Conservation (phyloP, 2,797 vertebrate species). For the Melanotaenia pygmaea region DNA sequence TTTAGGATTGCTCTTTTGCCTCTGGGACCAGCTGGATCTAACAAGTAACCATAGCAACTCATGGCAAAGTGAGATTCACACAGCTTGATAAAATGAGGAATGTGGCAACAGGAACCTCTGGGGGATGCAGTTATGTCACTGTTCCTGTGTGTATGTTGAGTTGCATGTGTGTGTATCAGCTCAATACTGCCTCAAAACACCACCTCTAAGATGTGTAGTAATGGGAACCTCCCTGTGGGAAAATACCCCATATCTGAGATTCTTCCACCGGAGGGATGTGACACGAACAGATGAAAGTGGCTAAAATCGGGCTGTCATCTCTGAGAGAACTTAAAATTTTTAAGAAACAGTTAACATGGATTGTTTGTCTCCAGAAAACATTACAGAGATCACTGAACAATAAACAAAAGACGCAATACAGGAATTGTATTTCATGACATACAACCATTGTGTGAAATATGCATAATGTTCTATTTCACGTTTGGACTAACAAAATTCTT, state of each 20-base stretch:
- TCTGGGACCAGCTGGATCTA: slow-evolving; percentile 70
- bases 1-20: slow-evolving; percentile 60
- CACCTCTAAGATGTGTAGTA: slow-evolving; percentile 36
- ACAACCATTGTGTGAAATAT: background rate
- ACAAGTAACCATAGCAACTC: slow-evolving; percentile 80
- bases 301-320: slow-evolving; percentile 19
- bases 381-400: background rate
- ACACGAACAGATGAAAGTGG: slow-evolving; percentile 37
- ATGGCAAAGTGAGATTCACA: slow-evolving; percentile 66
- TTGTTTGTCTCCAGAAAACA: background rate
- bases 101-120: slow-evolving; percentile 67
- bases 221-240: slow-evolving; percentile 42
- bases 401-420: background rate
- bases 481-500: background rate
- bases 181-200: slow-evolving; percentile 11
- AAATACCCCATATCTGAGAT: slow-evolving; percentile 46
- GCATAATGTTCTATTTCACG: fast-evolving
- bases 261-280: slow-evolving; percentile 16
- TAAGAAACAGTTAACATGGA: background rate
- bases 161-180: slow-evolving; percentile 25
- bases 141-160: slow-evolving; percentile 16
- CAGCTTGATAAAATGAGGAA: slow-evolving; percentile 70
- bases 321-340: slow-evolving; percentile 6
- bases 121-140: slow-evolving; percentile 53
- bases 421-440: background rate